Base-by-base conservation (phyloP, 2,888 invertebrate genomes). In the Graphium colonna region DNA sequence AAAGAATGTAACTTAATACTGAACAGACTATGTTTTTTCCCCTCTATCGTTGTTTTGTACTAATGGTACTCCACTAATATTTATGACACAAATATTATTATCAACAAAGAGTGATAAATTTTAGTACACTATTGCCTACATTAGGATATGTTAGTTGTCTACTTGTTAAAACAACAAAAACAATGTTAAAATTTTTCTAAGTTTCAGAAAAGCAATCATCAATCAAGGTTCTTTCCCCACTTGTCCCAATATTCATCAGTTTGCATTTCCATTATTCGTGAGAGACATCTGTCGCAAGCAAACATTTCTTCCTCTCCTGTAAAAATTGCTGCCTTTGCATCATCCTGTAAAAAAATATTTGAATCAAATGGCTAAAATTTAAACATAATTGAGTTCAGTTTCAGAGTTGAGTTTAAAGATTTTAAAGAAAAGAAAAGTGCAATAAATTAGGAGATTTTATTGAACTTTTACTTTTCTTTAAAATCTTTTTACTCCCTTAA, bases 221-320 rank as follows among this genome's bases (percentile, higher is more conserved):
- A 82, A 62, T 74, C 65, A 12, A 82, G 61, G 60, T 83, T 73
- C 60, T 82, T 92, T 45, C 93, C 93, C 94, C 95, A 95, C 69
- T 93, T 92, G 46, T 95, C 92, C 98, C 98, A 98, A 80, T 99
- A 99, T 61, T 95, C 95, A 51, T 94, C 93, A 0, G 96, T 96
- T 83, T 98, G 97, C 99, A 99, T 99, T 91, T 99, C 98, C 62
- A 94, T 93, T 31, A 99, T 91, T 60, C 99, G 91, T 0, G 99
- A 99, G 18, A 98, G 80, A 16, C 98, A 98, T 52, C 99, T 91
- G 69, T 98, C 97, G 75, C 96, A 98, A 0, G 99, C 99, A 83
- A 99, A 99, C 68, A 97, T 87, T 87, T 99, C 99, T 82, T 99
- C 99, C 78, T 97, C 97, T 0, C 99, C 99, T 0, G 98, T 98